A percentile compares a stretch with the other conserved stretches of the same genome.
These are phyloP conservation scores for Dolichoris vasculosae DNA, from an alignment of 1,140 invertebrate species.

Conservation along the genomic window DNA sequence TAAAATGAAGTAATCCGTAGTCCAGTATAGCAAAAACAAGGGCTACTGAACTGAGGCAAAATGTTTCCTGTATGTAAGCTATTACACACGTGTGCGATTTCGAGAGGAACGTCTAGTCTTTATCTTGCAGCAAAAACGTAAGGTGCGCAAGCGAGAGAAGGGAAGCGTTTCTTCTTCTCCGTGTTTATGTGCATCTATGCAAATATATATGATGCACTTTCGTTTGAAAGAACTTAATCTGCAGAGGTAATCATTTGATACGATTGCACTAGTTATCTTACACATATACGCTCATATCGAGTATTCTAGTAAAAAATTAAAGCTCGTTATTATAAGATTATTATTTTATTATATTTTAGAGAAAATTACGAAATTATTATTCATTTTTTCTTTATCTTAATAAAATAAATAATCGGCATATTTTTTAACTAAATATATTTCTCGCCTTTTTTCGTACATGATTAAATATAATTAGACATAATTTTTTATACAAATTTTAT, in stretches of 20 bases:
- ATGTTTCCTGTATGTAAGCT: background rate
- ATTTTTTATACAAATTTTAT: too few relatives aligned
- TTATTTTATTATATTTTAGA: too few relatives aligned
- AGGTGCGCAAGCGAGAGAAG: background rate
- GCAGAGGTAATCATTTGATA: constrained; percentile 21
- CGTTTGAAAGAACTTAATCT: constrained; percentile 3
- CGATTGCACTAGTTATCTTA: background rate
- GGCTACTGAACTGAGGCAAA: background rate
- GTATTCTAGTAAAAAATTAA: background rate
- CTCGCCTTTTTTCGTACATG: too few relatives aligned
- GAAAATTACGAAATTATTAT: background rate
- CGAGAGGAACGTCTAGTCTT: background rate
- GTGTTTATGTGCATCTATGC: background rate
- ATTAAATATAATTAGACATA: too few relatives aligned
- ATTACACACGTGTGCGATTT: background rate
- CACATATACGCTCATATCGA: background rate
- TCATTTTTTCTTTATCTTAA: too few relatives aligned
- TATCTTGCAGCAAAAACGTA: background rate
- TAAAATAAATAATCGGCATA: too few relatives aligned
- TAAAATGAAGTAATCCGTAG: background rate
- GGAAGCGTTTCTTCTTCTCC: constrained; percentile 4
- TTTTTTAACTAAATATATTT: too few relatives aligned
- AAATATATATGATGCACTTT: constrained; percentile 13
- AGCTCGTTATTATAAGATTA: background rate
- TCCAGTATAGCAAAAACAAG: background rate